A percentile compares a stretch with the other conserved stretches of the same genome.
phyloP scores from a whole-genome alignment of 2,797 vertebrate species.

The Sebastes alutus region DNA sequence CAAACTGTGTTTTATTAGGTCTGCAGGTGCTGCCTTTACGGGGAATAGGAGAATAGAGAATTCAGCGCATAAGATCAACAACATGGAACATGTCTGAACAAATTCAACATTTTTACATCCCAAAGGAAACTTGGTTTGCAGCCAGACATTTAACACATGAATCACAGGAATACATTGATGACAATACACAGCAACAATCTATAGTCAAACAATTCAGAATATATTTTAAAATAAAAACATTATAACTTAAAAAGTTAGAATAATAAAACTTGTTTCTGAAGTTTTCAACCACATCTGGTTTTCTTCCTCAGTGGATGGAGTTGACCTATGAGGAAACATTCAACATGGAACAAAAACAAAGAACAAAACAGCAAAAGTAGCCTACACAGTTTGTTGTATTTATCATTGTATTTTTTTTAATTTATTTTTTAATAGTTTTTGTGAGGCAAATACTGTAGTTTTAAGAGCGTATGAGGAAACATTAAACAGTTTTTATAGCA shows the following conservation, averaged over 20 bases:
- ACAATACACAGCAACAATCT: neutral
- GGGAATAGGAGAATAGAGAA: neutral
- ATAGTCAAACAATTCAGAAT: neutral
- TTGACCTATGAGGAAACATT: neutral
- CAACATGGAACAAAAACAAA: neutral
- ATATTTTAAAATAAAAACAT: neutral
- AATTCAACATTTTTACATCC: neutral
- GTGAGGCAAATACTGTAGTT: too few species aligned
- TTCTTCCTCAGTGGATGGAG: too few species aligned
- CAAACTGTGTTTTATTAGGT: constrained; percentile 21
- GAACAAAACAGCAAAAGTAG: neutral
- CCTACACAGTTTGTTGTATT: too few species aligned
- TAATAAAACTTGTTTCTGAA: too few species aligned
- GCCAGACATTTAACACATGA: neutral
- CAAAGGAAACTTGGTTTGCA: neutral
- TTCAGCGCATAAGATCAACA: neutral
- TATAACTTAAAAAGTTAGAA: neutral
- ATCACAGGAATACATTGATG: neutral
- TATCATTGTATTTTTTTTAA: too few species aligned
- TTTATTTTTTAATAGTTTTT: too few species aligned
- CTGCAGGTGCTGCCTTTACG: constrained; percentile 38
- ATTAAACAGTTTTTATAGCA: too few species aligned
- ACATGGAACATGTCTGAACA: neutral
- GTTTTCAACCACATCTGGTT: too few species aligned
- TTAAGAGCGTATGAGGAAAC: too few species aligned